A percentile compares a stretch with the other conserved stretches of the same genome.
Conservation (phyloP, 2,888 invertebrate species). For the Pheosia gnoma region DNA sequence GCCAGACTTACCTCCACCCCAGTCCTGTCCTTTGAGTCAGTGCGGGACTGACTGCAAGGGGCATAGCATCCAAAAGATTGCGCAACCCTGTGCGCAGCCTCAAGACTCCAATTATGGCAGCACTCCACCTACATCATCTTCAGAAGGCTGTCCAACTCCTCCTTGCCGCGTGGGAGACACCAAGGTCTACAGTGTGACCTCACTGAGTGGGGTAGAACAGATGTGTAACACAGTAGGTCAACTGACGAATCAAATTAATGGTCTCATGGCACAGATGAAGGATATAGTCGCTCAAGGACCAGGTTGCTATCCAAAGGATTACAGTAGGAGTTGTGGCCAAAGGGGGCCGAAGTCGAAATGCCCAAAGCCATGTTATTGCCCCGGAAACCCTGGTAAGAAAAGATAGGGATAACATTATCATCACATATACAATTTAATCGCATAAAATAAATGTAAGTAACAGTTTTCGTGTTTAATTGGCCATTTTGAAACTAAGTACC, state of each 20-base stretch:
- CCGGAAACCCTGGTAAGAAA: slow-evolving; percentile 46
- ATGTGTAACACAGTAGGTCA: slow-evolving; percentile 57
- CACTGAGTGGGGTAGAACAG: slow-evolving; percentile 37
- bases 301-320: slow-evolving; percentile 2
- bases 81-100: slow-evolving; percentile 4
- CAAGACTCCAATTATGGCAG: slow-evolving; percentile 12
- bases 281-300: slow-evolving; percentile 14
- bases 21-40: slow-evolving; percentile 37
- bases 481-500: background rate
- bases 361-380: slow-evolving; percentile 59
- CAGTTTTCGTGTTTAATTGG: background rate
- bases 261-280: slow-evolving; percentile 49
- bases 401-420: slow-evolving; percentile 1
- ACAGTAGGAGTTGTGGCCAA: slow-evolving; percentile 17
- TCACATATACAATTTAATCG: background rate
- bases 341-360: slow-evolving; percentile 39
- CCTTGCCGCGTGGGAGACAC: slow-evolving; percentile 4
- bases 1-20: slow-evolving; percentile 24
- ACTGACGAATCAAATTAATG: slow-evolving; percentile 47
- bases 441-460: background rate
- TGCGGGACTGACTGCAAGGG: slow-evolving; percentile 52
- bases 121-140: slow-evolving; percentile 25
- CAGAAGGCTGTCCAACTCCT: slow-evolving; percentile 16
- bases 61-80: slow-evolving; percentile 34
- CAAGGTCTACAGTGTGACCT: background rate